Conservation (phyloP, 2,888 invertebrate genomes). For the Sminthurinus aureus region DNA sequence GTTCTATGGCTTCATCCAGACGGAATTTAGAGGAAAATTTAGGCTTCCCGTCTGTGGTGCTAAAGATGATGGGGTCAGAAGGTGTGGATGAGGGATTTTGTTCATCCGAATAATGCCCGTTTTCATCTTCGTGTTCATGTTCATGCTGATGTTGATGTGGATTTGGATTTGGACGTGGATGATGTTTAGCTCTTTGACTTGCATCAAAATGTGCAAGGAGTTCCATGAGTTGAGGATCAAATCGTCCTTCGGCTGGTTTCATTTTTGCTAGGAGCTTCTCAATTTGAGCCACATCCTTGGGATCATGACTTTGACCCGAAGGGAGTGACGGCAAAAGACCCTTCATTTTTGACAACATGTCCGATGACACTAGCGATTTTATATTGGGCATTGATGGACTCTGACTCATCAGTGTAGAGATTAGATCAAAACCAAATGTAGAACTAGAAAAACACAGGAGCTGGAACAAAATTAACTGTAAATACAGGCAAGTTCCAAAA, state of each 20-base stretch:
- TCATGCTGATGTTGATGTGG: neutral
- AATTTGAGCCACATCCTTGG: conserved; percentile 42
- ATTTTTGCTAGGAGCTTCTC: conserved; percentile 50
- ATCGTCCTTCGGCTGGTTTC: conserved; percentile 51
- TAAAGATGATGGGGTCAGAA: neutral
- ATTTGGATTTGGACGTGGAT: neutral
- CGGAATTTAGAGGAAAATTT: conserved; percentile 56
- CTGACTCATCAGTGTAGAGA: conserved; percentile 35
- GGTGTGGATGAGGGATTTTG: neutral
- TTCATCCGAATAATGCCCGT: neutral
- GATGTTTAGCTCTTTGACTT: no score
- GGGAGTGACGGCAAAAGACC: neutral
- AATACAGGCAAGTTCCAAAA: neutral
- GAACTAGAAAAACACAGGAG: neutral
- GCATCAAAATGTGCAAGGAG: neutral
- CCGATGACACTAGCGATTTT: conserved; percentile 45
- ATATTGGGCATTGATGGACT: conserved; percentile 26
- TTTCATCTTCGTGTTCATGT: neutral
- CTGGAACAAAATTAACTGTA: neutral
- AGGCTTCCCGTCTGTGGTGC: conserved; percentile 9
- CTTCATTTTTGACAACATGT: conserved; percentile 43
- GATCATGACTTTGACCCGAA: neutral
- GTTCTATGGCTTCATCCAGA: conserved; percentile 16
- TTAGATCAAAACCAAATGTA: conserved; percentile 30
- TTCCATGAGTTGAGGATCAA: conserved; percentile 56